These are phyloP conservation scores for Agrotis clavis DNA, from an alignment of 2,888 invertebrate species.

Conservation along the genomic window DNA sequence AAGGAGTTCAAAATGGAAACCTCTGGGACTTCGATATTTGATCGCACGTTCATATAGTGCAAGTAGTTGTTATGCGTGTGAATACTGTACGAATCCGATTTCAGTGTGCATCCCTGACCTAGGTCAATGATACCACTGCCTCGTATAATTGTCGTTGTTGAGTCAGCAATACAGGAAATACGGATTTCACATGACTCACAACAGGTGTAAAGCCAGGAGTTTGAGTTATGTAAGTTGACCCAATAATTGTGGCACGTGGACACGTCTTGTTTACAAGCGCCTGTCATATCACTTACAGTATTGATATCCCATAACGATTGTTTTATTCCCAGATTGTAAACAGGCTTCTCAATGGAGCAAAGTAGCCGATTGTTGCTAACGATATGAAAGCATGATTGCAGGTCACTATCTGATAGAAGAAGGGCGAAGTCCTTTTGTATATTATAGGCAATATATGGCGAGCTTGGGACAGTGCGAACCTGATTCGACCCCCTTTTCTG, in stretches of 20 bases:
- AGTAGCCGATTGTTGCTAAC: neutral
- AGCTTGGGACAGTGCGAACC: too few relatives aligned
- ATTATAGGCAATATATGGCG: too few relatives aligned
- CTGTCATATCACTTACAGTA: neutral
- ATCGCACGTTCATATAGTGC: neutral
- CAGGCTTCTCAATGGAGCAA: conserved; percentile 1
- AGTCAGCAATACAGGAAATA: too few relatives aligned
- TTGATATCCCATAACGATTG: neutral
- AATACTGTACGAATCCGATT: conserved; percentile 1
- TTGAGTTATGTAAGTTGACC: neutral
- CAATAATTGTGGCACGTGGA: conserved; percentile 7
- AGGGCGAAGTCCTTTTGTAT: neutral
- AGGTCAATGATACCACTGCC: neutral
- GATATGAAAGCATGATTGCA: conserved; percentile 4
- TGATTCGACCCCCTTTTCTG: too few relatives aligned
- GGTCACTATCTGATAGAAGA: conserved; percentile 11
- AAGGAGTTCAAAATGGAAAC: conserved; percentile 9
- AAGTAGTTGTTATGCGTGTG: conserved; percentile 2
- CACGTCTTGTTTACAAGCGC: conserved; percentile 6
- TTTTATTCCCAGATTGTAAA: neutral
- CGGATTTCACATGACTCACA: too few relatives aligned
- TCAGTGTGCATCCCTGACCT: conserved; percentile 3
- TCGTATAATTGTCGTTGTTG: conserved; percentile 2
- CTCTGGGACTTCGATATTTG: conserved; percentile 17
- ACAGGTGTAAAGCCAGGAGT: conserved; percentile 1